phyloP scores from a whole-genome alignment of 2,888 invertebrate genomes.

The Trichacis sp. region DNA sequence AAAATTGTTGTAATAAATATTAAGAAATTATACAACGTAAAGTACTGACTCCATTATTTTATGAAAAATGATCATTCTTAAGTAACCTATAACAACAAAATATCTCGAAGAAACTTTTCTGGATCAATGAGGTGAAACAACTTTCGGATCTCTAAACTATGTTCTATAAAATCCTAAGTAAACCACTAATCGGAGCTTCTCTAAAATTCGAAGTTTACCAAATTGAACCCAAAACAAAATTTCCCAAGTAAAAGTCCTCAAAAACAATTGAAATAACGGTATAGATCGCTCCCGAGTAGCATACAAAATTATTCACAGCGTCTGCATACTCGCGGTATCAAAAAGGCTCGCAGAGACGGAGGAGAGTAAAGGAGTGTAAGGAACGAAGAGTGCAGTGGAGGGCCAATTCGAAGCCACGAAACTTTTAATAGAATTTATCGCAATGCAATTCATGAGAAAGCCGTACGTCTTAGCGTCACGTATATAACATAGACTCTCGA shows the following conservation, averaged over 20 bases:
- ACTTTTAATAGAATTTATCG: slow-evolving; percentile 68
- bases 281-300: slow-evolving; percentile 16
- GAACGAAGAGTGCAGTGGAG: slow-evolving; percentile 51
- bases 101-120: no score
- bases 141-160: no score
- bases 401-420: slow-evolving; percentile 55
- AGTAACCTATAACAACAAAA: no score
- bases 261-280: slow-evolving; percentile 14
- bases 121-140: no score
- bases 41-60: no score
- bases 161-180: no score
- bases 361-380: slow-evolving; percentile 29
- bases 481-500: slow-evolving; percentile 51
- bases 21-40: no score
- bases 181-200: no score
- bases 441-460: slow-evolving; percentile 67
- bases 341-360: slow-evolving; percentile 31
- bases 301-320: neutral
- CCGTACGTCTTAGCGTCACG: slow-evolving; percentile 63
- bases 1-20: no score
- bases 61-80: no score
- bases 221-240: no score
- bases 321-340: neutral
- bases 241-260: neutral
- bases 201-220: no score